Conservation (phyloP, 2,797 vertebrate species). For the Cirrhinus mrigala region DNA sequence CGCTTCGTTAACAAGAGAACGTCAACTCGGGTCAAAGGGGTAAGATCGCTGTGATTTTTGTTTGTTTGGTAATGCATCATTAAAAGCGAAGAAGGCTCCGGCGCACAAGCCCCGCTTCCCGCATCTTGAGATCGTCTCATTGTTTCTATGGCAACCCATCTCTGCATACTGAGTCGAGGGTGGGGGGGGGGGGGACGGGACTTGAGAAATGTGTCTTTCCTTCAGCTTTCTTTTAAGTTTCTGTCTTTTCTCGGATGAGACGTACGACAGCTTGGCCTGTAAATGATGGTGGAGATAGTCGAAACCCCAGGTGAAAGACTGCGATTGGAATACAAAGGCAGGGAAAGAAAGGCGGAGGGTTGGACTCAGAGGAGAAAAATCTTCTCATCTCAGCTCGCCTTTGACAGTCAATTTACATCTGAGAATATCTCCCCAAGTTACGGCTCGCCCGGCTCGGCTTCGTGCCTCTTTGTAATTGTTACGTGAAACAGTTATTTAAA, state of each 20-base stretch:
- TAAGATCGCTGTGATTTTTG: constrained; percentile 55
- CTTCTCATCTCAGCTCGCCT: constrained; percentile 32
- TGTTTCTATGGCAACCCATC: constrained; percentile 80
- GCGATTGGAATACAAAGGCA: constrained; percentile 44
- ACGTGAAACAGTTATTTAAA: constrained; percentile 41
- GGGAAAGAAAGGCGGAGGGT: constrained; percentile 39
- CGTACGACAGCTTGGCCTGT: constrained; percentile 66
- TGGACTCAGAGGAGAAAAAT: constrained; percentile 35
- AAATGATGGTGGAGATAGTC: constrained; percentile 61
- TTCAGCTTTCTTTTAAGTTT: constrained; percentile 62
- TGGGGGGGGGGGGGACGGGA: constrained; percentile 1
- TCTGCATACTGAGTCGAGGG: constrained; percentile 50
- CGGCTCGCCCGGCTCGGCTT: constrained; percentile 7
- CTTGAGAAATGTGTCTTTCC: constrained; percentile 57
- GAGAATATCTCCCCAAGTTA: constrained; percentile 35
- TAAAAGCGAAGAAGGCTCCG: constrained; percentile 73
- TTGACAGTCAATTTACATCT: constrained; percentile 56
- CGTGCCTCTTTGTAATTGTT: constrained; percentile 33
- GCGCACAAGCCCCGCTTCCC: constrained; percentile 49
- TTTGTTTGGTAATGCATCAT: constrained; percentile 74
- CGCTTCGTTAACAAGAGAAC: constrained; percentile 69
- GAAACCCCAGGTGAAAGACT: constrained; percentile 48
- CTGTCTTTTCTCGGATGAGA: constrained; percentile 69
- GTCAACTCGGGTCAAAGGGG: constrained; percentile 66
- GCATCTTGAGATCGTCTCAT: constrained; percentile 57